Base-by-base conservation (phyloP, 2,888 invertebrate species). In the Nemoura dubitans region DNA sequence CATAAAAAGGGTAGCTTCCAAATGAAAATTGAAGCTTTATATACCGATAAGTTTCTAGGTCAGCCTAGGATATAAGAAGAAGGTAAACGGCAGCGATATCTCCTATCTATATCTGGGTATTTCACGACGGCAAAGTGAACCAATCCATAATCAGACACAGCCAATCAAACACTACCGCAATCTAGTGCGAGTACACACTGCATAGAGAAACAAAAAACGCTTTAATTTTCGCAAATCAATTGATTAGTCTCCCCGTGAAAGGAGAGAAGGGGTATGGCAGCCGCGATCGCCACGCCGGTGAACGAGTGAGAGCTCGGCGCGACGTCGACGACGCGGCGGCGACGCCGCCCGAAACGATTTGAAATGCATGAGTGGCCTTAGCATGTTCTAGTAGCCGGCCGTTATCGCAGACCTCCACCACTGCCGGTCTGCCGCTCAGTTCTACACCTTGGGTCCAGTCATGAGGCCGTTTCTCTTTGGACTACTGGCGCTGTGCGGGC, bases 341-440 rank as follows among this genome's bases (percentile, higher is more conserved):
- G 16, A 26, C 25, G n/a, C 43, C 82, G n/a, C 82, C 43, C 43
- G 30, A 83, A 42, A 83, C 43, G 82, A 85, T 86, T 84, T 28
- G 83, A 83, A 86, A 83, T 84, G 84, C 83, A 83, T 77, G 86
- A 83, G 84, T 43, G 86, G 86, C 42, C 26, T 84, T 83, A 77
- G 29, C 42, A 86, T 10, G 59, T 59, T 59, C 16, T 21, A 59
- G 59, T 21, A 59, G 59, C 36, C 36, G 36, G 36, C 36, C 36
- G 36, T 36, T 36, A 10, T 3, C 36, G 59, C 59, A 21, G 59
- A 3, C 59, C 14, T 10, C 59, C 14, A 16, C 26, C 76, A 25
- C 36, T 36, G 36, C 36, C 36, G 36, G 36, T 36, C 36, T 36
- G 36, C 36, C 36, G 30, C 16, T 86, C 83, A 86, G 84, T 84